Conservation (phyloP, 2,113 vertebrate species). For the Sphyrna mokarran region DNA sequence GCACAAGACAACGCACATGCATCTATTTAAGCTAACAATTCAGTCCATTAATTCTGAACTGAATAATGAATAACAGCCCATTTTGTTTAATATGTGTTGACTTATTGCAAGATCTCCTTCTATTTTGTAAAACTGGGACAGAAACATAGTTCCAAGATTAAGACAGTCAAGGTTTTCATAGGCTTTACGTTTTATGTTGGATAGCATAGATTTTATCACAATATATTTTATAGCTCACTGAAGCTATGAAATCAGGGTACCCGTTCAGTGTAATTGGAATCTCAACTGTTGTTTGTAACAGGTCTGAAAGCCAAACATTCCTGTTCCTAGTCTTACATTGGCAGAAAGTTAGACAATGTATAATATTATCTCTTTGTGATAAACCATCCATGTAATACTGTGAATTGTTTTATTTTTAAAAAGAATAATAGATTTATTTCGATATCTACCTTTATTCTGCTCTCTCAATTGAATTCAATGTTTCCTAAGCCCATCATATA, state of each 20-base stretch:
- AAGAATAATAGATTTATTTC: neutral
- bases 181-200: neutral
- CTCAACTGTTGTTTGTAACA: neutral
- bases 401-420: slow-evolving; percentile 9
- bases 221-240: neutral
- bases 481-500: neutral
- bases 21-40: neutral
- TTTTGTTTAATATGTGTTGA: neutral
- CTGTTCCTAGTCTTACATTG: neutral
- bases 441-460: slow-evolving; percentile 4
- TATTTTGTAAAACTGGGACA: neutral
- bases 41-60: neutral
- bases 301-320: neutral
- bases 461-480: slow-evolving; percentile 21
- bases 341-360: neutral
- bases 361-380: neutral
- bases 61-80: neutral
- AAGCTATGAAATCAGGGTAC: slow-evolving; percentile 11
- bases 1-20: neutral
- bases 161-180: too few relatives aligned
- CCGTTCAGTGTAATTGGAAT: neutral
- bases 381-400: neutral
- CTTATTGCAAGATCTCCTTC: neutral
- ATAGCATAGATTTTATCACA: neutral
- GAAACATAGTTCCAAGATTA: neutral